Percentiles rank a stretch among this genome's conserved stretches.
phyloP scores from a whole-genome alignment of 2,888 invertebrate genomes.

The Oxyteleia sp. region DNA sequence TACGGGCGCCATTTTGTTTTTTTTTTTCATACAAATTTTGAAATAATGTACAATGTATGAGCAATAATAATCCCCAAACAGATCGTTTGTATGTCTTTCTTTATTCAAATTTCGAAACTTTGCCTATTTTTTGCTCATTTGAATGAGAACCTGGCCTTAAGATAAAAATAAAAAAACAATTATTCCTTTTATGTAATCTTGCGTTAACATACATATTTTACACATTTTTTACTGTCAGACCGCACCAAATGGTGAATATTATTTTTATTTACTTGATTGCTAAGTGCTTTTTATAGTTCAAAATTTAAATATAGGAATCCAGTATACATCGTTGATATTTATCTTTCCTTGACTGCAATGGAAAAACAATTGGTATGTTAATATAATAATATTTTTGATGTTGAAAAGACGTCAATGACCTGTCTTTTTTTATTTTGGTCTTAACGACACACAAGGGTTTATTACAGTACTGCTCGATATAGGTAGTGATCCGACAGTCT shows the following conservation, averaged over 20 bases:
- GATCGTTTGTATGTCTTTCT: no score
- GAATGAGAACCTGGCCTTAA: no score
- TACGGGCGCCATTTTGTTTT: no score
- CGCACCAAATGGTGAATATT: neutral
- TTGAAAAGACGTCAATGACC: constrained; percentile 65
- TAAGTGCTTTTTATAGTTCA: constrained; percentile 1
- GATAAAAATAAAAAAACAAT: no score
- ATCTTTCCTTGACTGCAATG: neutral
- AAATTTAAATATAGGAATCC: constrained; percentile 1
- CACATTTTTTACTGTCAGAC: no score
- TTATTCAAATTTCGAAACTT: no score
- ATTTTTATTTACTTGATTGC: neutral
- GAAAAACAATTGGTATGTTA: constrained; percentile 48
- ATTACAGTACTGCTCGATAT: constrained; percentile 79
- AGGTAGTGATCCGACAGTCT: constrained; percentile 86
- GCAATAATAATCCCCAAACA: no score
- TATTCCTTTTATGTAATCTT: no score
- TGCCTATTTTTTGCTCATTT: no score
- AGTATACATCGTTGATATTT: neutral
- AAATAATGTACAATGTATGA: no score
- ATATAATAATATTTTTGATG: constrained; percentile 62
- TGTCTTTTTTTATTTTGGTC: constrained; percentile 81
- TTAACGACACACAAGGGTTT: constrained; percentile 76
- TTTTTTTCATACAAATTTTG: no score
- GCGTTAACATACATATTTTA: no score